Conservation (phyloP, 2,888 invertebrate species). For the Apamea monoglypha region DNA sequence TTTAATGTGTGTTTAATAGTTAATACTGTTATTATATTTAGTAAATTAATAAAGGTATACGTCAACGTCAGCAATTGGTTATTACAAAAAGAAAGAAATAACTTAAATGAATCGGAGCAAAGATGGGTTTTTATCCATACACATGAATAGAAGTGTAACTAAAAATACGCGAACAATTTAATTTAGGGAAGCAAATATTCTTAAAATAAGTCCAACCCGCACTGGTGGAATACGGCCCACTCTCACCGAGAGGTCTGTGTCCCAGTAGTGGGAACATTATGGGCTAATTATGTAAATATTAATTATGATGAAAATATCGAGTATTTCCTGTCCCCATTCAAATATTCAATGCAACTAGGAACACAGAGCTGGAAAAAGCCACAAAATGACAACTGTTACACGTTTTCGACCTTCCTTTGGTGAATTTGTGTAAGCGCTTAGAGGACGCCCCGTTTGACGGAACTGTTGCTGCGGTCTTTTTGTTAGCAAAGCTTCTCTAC, state of each 20-base stretch:
- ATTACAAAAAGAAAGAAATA: neutral
- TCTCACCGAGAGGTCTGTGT: too few relatives aligned
- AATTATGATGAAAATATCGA: too few relatives aligned
- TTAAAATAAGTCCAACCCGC: too few relatives aligned
- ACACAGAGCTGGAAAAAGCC: constrained; percentile 15
- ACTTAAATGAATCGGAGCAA: too few relatives aligned
- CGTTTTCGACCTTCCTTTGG: constrained; percentile 56
- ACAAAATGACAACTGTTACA: constrained; percentile 56
- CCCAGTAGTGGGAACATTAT: too few relatives aligned
- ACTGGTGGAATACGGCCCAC: too few relatives aligned
- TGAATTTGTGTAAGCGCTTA: constrained; percentile 37
- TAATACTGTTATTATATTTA: neutral
- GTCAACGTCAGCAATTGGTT: neutral
- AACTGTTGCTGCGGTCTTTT: constrained; percentile 64
- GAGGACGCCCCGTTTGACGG: constrained; percentile 55
- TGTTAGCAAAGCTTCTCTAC: constrained; percentile 33
- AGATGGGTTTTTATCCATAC: too few relatives aligned
- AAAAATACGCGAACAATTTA: too few relatives aligned
- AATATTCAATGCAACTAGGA: constrained; percentile 12
- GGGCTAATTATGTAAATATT: too few relatives aligned
- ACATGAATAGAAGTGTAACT: too few relatives aligned
- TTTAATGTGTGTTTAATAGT: too few relatives aligned
- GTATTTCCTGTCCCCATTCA: neutral
- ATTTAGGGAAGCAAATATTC: neutral
- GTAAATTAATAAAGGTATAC: neutral